Evolutionary conservation across 2,797 vertebrate species (phyloP).

Genomic region (Urosaurus nigricauda): DNA sequence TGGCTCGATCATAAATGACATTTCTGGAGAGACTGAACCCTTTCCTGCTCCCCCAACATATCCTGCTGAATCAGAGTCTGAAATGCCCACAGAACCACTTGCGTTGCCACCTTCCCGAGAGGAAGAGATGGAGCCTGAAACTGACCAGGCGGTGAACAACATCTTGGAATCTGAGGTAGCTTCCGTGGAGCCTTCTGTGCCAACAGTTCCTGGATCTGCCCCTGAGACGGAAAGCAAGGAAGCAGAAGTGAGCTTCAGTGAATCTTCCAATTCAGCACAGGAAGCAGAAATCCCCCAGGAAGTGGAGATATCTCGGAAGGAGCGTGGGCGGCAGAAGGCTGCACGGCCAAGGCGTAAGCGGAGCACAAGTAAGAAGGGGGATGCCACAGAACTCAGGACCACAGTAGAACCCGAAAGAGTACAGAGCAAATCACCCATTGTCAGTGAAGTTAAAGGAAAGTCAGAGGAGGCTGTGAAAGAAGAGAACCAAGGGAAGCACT

Average conservation of each 20-base stretch:
- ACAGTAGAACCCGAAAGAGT: slow-evolving; percentile 75
- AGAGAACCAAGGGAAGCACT: slow-evolving; percentile 63
- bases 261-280: slow-evolving; percentile 74
- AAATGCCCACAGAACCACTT: slow-evolving; percentile 77
- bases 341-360: slow-evolving; percentile 87
- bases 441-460: slow-evolving; percentile 36
- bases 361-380: slow-evolving; percentile 82
- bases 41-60: slow-evolving; percentile 89
- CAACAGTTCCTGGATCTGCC: slow-evolving; percentile 4
- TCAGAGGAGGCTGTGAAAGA: slow-evolving; percentile 67
- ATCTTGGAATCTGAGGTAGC: slow-evolving; percentile 78
- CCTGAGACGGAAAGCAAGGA: slow-evolving; percentile 79
- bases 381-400: slow-evolving; percentile 68
- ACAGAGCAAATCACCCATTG: slow-evolving; percentile 66
- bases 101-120: slow-evolving; percentile 82
- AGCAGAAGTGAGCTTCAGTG: slow-evolving; percentile 74
- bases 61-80: slow-evolving; percentile 77
- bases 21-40: slow-evolving; percentile 87
- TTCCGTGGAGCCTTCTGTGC: slow-evolving; percentile 48
- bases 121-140: slow-evolving; percentile 87
- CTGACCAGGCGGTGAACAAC: slow-evolving; percentile 84
- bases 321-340: slow-evolving; percentile 87
- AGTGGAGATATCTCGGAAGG: slow-evolving; percentile 79
- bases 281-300: slow-evolving; percentile 76
- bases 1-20: slow-evolving; percentile 96